Evolutionary conservation across 2,113 vertebrate species (phyloP).

Genomic region (Picathartes gymnocephalus): DNA sequence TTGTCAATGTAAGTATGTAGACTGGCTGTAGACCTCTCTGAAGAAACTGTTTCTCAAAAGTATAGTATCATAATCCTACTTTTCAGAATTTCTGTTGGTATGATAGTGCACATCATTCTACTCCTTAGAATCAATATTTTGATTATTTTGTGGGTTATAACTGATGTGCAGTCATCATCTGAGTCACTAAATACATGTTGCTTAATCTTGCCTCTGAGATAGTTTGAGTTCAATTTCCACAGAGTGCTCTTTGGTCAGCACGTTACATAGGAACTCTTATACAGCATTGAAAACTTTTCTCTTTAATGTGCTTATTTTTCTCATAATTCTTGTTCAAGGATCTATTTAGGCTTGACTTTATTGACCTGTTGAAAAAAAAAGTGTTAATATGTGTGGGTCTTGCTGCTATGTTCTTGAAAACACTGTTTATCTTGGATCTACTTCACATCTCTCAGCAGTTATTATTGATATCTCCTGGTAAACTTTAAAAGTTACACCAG

Average conservation of each 20-base stretch:
- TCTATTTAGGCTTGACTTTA: neutral
- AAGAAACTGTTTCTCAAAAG: neutral
- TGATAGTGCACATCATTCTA: neutral
- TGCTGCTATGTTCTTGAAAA: neutral
- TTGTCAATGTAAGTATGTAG: neutral
- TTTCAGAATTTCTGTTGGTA: neutral
- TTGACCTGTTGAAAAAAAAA: neutral
- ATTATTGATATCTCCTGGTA: neutral
- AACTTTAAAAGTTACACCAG: neutral
- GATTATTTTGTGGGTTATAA: neutral
- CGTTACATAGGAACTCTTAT: accelerated
- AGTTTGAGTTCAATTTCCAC: neutral
- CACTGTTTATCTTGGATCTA: neutral
- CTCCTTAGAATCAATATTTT: neutral
- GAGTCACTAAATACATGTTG: neutral
- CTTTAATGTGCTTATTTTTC: neutral
- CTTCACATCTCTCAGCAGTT: neutral
- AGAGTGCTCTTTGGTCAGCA: neutral
- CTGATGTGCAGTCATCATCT: neutral
- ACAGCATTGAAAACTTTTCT: neutral
- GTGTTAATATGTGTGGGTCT: neutral
- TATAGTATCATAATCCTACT: neutral
- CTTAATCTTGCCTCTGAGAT: neutral
- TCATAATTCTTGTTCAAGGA: neutral
- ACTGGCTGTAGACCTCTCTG: neutral